These are phyloP conservation scores for Autographa gamma DNA, from an alignment of 2,888 invertebrate genomes.

Conservation along the genomic window DNA sequence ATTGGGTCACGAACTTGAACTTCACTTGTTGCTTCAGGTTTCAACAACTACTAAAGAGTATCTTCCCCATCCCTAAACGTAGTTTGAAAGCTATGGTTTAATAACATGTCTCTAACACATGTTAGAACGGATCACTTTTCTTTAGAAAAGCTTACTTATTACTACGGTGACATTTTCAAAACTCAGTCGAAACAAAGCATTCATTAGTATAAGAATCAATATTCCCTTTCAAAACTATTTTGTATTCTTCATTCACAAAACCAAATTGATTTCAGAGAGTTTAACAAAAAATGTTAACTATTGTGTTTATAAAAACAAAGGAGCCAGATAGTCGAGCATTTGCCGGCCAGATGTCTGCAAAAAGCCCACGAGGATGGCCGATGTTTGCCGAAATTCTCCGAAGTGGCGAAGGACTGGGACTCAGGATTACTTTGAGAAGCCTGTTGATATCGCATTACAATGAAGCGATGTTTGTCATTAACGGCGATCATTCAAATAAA, in stretches of 20 bases:
- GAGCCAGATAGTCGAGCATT: conserved; percentile 68
- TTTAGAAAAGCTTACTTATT: too few species aligned
- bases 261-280: conserved; percentile 28
- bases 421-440: conserved; percentile 7
- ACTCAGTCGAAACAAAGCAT: background rate
- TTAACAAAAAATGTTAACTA: conserved; percentile 35
- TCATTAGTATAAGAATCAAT: background rate
- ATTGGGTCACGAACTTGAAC: background rate
- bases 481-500: conserved; percentile 2
- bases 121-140: too few species aligned
- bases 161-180: too few species aligned
- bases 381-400: conserved; percentile 67
- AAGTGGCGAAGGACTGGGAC: conserved; percentile 45
- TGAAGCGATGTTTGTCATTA: conserved; percentile 41
- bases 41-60: too few species aligned
- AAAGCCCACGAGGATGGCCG: conserved; percentile 67
- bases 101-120: too few species aligned
- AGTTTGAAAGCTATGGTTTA: too few species aligned
- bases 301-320: conserved; percentile 56
- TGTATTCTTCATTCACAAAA: conserved; percentile 29
- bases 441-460: conserved; percentile 14
- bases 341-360: conserved; percentile 81
- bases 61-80: too few species aligned
- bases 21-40: background rate
- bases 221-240: conserved; percentile 1